Conservation (phyloP, 2,888 invertebrate species). For the Ochropacha duplaris region DNA sequence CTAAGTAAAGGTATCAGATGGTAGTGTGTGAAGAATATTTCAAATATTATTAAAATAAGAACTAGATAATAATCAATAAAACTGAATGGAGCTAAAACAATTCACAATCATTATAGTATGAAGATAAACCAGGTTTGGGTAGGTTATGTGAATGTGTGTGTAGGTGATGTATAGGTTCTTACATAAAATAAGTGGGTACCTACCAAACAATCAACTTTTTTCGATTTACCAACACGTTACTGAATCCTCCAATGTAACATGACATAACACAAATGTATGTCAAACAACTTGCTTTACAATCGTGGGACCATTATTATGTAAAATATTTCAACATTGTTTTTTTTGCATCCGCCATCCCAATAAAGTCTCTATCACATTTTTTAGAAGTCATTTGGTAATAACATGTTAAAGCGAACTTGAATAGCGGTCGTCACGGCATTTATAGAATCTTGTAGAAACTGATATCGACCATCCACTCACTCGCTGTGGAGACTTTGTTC, state of each 20-base stretch:
- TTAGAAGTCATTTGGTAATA: slow-evolving; percentile 12
- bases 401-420: slow-evolving; percentile 28
- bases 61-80: too few species aligned
- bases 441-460: slow-evolving; percentile 40
- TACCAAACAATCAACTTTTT: slow-evolving; percentile 45
- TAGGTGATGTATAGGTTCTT: slow-evolving; percentile 20
- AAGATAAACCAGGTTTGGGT: neutral
- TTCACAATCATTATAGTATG: too few species aligned
- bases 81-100: too few species aligned
- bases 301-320: slow-evolving; percentile 36
- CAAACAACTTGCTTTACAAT: slow-evolving; percentile 38
- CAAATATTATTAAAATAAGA: too few species aligned
- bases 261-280: slow-evolving; percentile 69
- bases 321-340: slow-evolving; percentile 31
- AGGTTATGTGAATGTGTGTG: neutral
- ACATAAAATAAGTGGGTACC: slow-evolving; percentile 47
- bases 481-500: slow-evolving; percentile 25
- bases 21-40: too few species aligned
- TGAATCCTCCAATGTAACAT: slow-evolving; percentile 42
- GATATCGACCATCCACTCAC: slow-evolving; percentile 54
- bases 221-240: slow-evolving; percentile 31
- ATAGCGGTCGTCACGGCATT: slow-evolving; percentile 30
- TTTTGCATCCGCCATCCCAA: neutral
- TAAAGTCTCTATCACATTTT: neutral
- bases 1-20: too few species aligned